phyloP scores from a whole-genome alignment of 2,113 vertebrate species.

The Serinus canaria region DNA sequence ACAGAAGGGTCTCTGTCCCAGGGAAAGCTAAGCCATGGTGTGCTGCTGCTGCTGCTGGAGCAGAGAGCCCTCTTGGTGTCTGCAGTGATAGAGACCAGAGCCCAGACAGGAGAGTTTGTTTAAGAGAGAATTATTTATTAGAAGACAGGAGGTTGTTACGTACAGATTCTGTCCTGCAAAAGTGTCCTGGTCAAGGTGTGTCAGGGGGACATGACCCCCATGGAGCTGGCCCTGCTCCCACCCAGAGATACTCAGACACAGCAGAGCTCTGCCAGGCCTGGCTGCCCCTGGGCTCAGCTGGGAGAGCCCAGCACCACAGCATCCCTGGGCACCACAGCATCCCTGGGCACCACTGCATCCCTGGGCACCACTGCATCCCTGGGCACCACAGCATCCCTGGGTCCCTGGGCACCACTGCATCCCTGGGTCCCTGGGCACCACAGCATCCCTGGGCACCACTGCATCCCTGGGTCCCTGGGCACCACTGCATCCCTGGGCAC shows the following conservation, averaged over 20 bases:
- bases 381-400: no score
- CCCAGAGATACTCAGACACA: conserved; percentile 31
- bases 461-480: no score
- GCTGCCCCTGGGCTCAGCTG: neutral
- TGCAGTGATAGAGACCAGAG: neutral
- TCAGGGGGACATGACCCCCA: neutral
- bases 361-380: no score
- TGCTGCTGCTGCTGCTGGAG: neutral
- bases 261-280: conserved; percentile 24
- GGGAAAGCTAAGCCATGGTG: neutral
- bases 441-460: no score
- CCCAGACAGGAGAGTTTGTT: neutral
- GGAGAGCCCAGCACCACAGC: neutral
- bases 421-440: no score
- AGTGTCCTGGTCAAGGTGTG: neutral
- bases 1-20: neutral
- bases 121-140: conserved; percentile 50
- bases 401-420: no score
- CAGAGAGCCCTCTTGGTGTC: neutral
- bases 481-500: no score
- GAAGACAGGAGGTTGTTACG: conserved; percentile 13
- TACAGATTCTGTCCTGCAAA: conserved; percentile 63
- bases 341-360: neutral
- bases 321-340: neutral
- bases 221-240: neutral